phyloP scores from a whole-genome alignment of 1,140 invertebrate genomes.

The Psilanteris sp. region DNA sequence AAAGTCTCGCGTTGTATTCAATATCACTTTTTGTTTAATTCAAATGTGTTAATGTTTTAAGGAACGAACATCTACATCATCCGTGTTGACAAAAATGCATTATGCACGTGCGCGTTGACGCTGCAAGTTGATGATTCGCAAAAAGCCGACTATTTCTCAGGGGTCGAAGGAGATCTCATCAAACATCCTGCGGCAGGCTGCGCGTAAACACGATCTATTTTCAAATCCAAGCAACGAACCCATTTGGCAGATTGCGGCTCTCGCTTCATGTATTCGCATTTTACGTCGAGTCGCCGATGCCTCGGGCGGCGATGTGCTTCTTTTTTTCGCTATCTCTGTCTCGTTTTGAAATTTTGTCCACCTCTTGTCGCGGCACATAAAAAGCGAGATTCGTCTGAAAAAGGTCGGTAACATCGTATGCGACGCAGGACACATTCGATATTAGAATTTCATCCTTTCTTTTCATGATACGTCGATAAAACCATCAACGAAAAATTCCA shows the following conservation, averaged over 20 bases:
- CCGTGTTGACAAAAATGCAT: slow-evolving; percentile 15
- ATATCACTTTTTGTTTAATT: too few relatives aligned
- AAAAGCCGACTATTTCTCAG: slow-evolving; percentile 39
- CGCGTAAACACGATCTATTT: slow-evolving; percentile 56
- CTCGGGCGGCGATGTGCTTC: slow-evolving; percentile 17
- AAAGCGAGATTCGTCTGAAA: slow-evolving; percentile 48
- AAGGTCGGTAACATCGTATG: slow-evolving; percentile 30
- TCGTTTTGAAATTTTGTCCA: not conserved
- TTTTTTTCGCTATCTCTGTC: slow-evolving; percentile 9
- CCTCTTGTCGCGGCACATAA: slow-evolving; percentile 8
- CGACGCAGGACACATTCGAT: slow-evolving; percentile 37
- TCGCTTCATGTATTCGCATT: slow-evolving; percentile 55
- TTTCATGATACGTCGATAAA: slow-evolving; percentile 35
- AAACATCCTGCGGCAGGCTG: slow-evolving; percentile 42
- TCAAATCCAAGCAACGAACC: slow-evolving; percentile 58
- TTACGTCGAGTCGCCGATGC: slow-evolving; percentile 50
- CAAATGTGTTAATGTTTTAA: too few relatives aligned
- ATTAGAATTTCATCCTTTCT: slow-evolving; percentile 44
- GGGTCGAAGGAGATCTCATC: slow-evolving; percentile 30
- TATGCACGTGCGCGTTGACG: slow-evolving; percentile 1
- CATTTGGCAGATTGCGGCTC: slow-evolving; percentile 62
- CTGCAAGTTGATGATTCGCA: slow-evolving; percentile 30
- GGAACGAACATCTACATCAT: too few relatives aligned
- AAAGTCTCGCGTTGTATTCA: too few relatives aligned
- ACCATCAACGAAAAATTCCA: slow-evolving; percentile 50